These are phyloP conservation scores for Ochropleura leucogaster DNA, from an alignment of 2,888 invertebrate genomes.

Conservation along the genomic window DNA sequence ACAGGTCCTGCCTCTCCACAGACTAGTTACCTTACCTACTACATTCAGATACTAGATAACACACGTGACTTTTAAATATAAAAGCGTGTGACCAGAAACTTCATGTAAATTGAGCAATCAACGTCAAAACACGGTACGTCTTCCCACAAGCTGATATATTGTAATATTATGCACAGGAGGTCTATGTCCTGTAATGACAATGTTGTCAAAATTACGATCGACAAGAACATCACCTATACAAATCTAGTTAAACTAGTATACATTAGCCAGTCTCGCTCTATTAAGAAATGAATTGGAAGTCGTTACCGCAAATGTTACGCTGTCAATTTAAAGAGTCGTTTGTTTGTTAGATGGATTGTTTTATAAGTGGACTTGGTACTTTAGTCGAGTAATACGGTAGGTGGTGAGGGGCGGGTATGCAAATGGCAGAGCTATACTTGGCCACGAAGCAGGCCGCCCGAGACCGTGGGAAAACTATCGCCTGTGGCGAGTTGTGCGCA, in stretches of 20 bases:
- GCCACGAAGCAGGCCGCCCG: constrained; percentile 85
- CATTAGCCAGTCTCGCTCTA: constrained; percentile 73
- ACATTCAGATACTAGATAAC: constrained; percentile 7
- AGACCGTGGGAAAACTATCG: constrained; percentile 91
- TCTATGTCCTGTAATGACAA: constrained; percentile 66
- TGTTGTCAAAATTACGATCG: constrained; percentile 73
- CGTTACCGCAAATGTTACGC: constrained; percentile 71
- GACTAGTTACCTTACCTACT: constrained; percentile 1
- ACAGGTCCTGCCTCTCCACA: not conserved
- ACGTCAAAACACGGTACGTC: constrained; percentile 39
- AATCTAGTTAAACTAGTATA: constrained; percentile 77
- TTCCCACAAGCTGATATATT: constrained; percentile 46
- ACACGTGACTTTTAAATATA: constrained; percentile 25
- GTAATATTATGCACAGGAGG: constrained; percentile 58
- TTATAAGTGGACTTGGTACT: constrained; percentile 64
- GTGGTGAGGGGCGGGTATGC: constrained; percentile 87
- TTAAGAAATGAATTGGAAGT: constrained; percentile 79
- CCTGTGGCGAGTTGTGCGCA: constrained; percentile 87
- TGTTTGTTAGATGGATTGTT: constrained; percentile 37
- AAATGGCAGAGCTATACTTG: constrained; percentile 89
- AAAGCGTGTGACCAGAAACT: constrained; percentile 27
- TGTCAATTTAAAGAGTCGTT: constrained; percentile 68
- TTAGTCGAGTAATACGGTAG: constrained; percentile 86
- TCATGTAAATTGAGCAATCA: constrained; percentile 53
- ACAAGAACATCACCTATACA: constrained; percentile 69